Evolutionary conservation across 2,797 vertebrate species (phyloP).

Genomic region (Lindbergichthys nudifrons): DNA sequence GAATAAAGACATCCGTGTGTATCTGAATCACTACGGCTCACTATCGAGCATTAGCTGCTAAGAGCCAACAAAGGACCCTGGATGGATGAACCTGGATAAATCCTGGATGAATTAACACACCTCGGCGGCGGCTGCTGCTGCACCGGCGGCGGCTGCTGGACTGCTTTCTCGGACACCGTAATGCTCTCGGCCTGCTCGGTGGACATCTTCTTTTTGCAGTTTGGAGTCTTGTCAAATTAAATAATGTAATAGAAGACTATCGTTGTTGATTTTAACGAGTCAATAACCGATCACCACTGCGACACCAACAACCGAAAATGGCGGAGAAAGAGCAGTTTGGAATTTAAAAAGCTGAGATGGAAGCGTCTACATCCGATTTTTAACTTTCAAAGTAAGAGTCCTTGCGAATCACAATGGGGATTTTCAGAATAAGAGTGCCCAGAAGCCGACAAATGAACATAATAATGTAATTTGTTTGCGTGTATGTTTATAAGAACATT

Average conservation of each 20-base stretch:
- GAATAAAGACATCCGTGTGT: rapidly evolving
- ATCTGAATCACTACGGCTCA: background rate
- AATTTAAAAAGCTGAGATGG: slow-evolving; percentile 12
- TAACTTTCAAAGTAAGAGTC: slow-evolving; percentile 33
- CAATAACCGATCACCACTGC: background rate
- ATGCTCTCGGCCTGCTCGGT: slow-evolving; percentile 73
- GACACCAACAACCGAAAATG: slow-evolving; percentile 59
- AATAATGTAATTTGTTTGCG: no score
- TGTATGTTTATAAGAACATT: no score
- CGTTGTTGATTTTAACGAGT: background rate
- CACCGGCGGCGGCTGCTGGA: slow-evolving; percentile 36
- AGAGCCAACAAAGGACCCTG: slow-evolving; percentile 65
- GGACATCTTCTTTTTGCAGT: slow-evolving; percentile 76
- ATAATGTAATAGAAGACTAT: background rate
- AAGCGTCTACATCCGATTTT: slow-evolving; percentile 27
- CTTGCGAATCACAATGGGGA: rapidly evolving
- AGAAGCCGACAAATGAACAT: background rate
- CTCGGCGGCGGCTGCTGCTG: slow-evolving; percentile 37
- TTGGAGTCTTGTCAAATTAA: background rate
- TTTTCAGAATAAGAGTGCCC: slow-evolving; percentile 35
- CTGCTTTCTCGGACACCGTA: slow-evolving; percentile 61
- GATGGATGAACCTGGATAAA: slow-evolving; percentile 52
- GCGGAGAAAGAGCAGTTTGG: slow-evolving; percentile 27
- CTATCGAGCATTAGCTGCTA: background rate
- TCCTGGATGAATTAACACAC: slow-evolving; percentile 64